phyloP scores from a whole-genome alignment of 92 coral and sea anemone species.

The Heliopora coerulea region DNA sequence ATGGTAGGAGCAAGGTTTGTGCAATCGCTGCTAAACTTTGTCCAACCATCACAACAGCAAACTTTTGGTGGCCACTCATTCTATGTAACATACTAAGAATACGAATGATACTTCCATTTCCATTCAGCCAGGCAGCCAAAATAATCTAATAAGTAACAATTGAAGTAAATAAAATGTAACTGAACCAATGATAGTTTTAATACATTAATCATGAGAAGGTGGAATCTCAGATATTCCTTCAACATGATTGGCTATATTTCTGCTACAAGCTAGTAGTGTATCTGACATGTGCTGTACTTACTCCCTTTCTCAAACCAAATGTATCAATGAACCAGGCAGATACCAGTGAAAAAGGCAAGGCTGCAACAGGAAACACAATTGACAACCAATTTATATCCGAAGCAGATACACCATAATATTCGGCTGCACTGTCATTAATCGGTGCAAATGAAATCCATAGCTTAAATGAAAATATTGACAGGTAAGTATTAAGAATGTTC shows the following conservation, averaged over 20 bases:
- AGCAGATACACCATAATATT: constrained; percentile 50
- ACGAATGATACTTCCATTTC: constrained; percentile 70
- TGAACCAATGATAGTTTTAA: too few species aligned
- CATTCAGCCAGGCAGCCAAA: constrained; percentile 88
- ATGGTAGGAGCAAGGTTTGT: constrained; percentile 77
- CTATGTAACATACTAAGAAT: constrained; percentile 56
- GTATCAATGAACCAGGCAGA: constrained; percentile 90
- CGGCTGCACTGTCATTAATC: constrained; percentile 64
- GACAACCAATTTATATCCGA: constrained; percentile 76
- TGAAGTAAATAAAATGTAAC: too few species aligned
- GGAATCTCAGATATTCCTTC: too few species aligned
- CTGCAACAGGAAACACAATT: constrained; percentile 72
- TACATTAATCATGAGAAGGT: too few species aligned
- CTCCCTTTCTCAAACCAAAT: constrained; percentile 83
- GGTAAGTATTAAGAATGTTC: too few species aligned
- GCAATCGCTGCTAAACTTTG: constrained; percentile 78
- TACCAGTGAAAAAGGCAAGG: constrained; percentile 71
- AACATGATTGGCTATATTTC: too few species aligned
- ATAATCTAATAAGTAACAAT: constrained; percentile 55
- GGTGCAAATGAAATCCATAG: constrained; percentile 92
- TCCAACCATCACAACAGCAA: constrained; percentile 78
- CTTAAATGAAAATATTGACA: constrained; percentile 46
- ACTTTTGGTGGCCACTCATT: constrained; percentile 44
- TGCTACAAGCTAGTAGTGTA: too few species aligned
- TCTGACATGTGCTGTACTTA: constrained; percentile 45